phyloP scores from a whole-genome alignment of 2,888 invertebrate species.

The Hirtodrosophila histrioides region DNA sequence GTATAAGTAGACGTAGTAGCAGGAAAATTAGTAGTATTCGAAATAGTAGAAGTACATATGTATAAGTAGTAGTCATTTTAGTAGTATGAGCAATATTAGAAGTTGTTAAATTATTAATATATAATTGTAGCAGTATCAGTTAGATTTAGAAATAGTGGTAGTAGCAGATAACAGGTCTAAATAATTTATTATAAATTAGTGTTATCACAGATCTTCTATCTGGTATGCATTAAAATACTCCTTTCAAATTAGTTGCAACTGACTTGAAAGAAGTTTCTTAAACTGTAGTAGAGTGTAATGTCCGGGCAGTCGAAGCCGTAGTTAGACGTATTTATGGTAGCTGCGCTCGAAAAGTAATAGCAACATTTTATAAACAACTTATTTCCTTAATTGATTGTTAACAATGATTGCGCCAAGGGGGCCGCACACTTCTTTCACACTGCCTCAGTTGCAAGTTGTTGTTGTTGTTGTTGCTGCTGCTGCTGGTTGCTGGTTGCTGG shows the following conservation, averaged over 20 bases:
- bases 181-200: too few species aligned
- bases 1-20: too few species aligned
- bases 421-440: constrained; percentile 73
- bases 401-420: constrained; percentile 79
- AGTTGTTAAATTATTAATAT: too few species aligned
- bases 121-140: too few species aligned
- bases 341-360: constrained; percentile 70
- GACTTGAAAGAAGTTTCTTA: constrained; percentile 14
- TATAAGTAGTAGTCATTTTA: too few species aligned
- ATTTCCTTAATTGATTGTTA: constrained; percentile 83
- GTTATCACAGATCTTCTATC: too few species aligned
- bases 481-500: constrained; percentile 25
- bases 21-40: too few species aligned
- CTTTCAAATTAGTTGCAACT: constrained; percentile 6
- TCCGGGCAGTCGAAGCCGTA: constrained; percentile 46
- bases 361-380: constrained; percentile 83
- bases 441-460: constrained; percentile 36
- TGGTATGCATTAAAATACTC: not conserved
- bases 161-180: too few species aligned
- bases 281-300: constrained; percentile 53
- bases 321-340: constrained; percentile 70
- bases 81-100: too few species aligned
- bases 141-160: too few species aligned
- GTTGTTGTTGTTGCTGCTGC: constrained; percentile 17
- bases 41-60: too few species aligned